These are phyloP conservation scores for Doryteuthis pealeii DNA, from an alignment of 1,140 invertebrate species.

Conservation along the genomic window DNA sequence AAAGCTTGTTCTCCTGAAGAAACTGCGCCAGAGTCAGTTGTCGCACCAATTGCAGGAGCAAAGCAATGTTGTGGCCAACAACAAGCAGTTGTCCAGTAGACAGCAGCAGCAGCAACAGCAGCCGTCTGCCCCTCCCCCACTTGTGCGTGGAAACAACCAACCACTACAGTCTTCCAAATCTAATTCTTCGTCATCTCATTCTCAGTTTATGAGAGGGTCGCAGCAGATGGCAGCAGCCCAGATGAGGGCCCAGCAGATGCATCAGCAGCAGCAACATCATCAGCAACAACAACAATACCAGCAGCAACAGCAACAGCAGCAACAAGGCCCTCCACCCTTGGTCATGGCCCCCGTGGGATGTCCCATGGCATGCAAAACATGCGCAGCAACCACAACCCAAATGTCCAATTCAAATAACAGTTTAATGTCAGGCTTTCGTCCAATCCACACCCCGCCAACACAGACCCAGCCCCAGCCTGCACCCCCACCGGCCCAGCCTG, in stretches of 20 bases:
- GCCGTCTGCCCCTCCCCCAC: conserved; percentile 20
- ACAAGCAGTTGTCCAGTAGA: conserved; percentile 45
- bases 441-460: conserved; percentile 13
- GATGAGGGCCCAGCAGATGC: conserved; percentile 17
- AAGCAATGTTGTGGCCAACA: conserved; percentile 26
- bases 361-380: conserved; percentile 17
- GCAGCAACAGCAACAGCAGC: conserved; percentile 29
- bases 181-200: conserved; percentile 4
- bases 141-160: conserved; percentile 14
- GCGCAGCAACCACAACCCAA: conserved; percentile 15
- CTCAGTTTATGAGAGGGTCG: conserved; percentile 6
- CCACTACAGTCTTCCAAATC: conserved; percentile 12
- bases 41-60: conserved; percentile 56
- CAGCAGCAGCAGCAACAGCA: conserved; percentile 51
- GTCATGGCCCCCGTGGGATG: conserved; percentile 39
- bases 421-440: conserved; percentile 13
- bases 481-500: conserved; percentile 40
- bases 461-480: conserved; percentile 40
- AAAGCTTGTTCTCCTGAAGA: conserved; percentile 90
- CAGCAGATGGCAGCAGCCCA: conserved; percentile 1
- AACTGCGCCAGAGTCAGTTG: conserved; percentile 85
- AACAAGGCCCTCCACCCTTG: conserved; percentile 51
- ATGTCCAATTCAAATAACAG: conserved; percentile 11
- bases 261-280: conserved; percentile 43
- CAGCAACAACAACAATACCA: conserved; percentile 31